Base-by-base conservation (phyloP, 1,140 invertebrate species). In the Proctacanthus coquilletti region DNA sequence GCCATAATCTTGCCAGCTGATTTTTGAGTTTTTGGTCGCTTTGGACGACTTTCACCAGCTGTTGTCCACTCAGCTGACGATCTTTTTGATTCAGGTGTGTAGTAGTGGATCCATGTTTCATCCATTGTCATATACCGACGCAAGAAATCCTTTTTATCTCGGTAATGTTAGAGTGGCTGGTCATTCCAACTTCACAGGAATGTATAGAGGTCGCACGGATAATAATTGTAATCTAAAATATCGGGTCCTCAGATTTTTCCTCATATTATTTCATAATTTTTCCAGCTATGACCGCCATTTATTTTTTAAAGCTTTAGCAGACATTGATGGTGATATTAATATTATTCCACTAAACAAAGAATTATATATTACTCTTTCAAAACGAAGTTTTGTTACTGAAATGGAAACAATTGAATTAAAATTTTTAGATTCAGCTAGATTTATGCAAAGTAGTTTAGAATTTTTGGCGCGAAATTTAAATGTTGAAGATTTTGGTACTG, bases 311-410 rank as follows among this genome's bases (percentile, higher is more conserved):
- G 49, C 45, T 35, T 30, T 61, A 5, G 36, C 43, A 23, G 33
- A 45, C 14, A 39, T 49, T 46, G 41, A 48, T 18, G 46, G 45
- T 4, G 17, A 50, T 20, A 55, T 61, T 18, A 43, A 43, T 15
- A 43, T 55, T 19, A 57, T 63, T 21, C 54, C 56, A 1, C 49
- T 56, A 23, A 60, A 53, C 25, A 53, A 53, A 39, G 56, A 64
- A 42, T 45, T n/a, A n/a, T n/a, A n/a, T n/a, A 47, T 50, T 17
- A 46, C 47, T 15, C 35, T 48, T 21, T 42, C 41, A 30, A 48
- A 49, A 36, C 23, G 21, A 35, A 44, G 45, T 23, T 19, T 21
- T 19, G 18, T 45, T 34, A 27, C 33, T 36, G 31, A 38, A 5
- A 39, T 35, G 30, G 18, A 38, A 18, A 34, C 13, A 6, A 35